Evolutionary conservation across 2,113 vertebrate species (phyloP), one percentile per base, ranked within the genome.

Genomic region (Hypocryptadius cinnamomeus): DNA sequence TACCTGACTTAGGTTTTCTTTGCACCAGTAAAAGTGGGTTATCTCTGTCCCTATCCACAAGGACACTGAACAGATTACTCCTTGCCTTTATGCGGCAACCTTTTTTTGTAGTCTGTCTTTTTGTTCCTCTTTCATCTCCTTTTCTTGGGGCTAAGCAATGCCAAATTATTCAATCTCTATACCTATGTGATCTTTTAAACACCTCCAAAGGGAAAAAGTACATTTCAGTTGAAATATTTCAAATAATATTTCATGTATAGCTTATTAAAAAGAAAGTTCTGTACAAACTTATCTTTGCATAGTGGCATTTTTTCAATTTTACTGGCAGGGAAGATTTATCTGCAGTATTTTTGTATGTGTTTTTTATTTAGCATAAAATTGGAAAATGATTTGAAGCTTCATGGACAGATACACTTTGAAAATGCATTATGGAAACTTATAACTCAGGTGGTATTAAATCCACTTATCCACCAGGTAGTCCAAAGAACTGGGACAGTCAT

Each of bases 101-200:
- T 89, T 77, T 88, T 88, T 90, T 61, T 90, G 59, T 95, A 89
- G 60, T 77, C 37, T 72, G 45, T 85, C 48, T n/a, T 92, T 90
- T 91, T 92, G 71, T 96, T 94, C 39, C 7, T 76, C 44, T 87
- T 96, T 95, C 45, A 73, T 86, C n/a, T 47, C 17, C 25, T 85
- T 76, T 92, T 89, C 87, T 84, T 79, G 50, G 59, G 37, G 54
- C 90, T 91, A 83, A 83, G 69, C 50, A 83, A 53, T 86, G 77
- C 21, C 89, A 57, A 86, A 89, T 92, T 89, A 94, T 95, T 79
- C 84, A 37, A 7, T 73, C 42, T 86, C 22, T 83, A 15, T 40
- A 72, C 30, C 50, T 83, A 8, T 77, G 68, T 1, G 6, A 70
- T 84, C 28, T 88, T 86, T 83, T 65, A 73, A 92, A 57, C 22